Evolutionary conservation across 2,888 invertebrate species (phyloP).

Genomic region (Trichopria drosophilae): DNA sequence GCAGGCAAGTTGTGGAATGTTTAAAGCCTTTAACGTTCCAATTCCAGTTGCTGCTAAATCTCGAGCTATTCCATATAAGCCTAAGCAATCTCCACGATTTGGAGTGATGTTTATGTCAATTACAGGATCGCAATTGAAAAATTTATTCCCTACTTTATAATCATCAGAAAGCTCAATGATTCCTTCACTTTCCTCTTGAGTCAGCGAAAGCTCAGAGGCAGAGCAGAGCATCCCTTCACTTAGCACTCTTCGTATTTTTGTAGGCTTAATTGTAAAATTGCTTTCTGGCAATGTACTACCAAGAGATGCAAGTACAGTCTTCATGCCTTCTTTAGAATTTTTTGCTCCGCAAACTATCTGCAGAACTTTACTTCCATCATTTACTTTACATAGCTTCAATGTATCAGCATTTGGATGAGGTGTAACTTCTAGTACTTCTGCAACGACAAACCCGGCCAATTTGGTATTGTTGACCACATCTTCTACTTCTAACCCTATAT

Average conservation of each 20-base stretch:
- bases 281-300: slow-evolving; percentile 15
- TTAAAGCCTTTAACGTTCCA: slow-evolving; percentile 12
- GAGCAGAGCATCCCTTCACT: slow-evolving; percentile 19
- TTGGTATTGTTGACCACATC: slow-evolving; percentile 6
- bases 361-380: slow-evolving; percentile 6
- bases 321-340: slow-evolving; percentile 14
- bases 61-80: slow-evolving; percentile 17
- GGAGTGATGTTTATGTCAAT: slow-evolving; percentile 17
- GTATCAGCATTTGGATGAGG: slow-evolving; percentile 11
- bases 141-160: slow-evolving; percentile 11
- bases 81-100: slow-evolving; percentile 17
- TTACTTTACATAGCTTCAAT: slow-evolving; percentile 13
- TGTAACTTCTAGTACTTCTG: slow-evolving; percentile 3
- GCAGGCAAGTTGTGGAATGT: slow-evolving; percentile 6
- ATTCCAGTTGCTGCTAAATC: slow-evolving; percentile 15
- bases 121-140: slow-evolving; percentile 11
- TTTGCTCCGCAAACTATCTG: slow-evolving; percentile 18
- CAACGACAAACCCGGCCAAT: slow-evolving; percentile 7
- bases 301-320: slow-evolving; percentile 16
- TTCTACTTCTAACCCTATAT: slow-evolving; percentile 16
- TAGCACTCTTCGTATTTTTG: slow-evolving; percentile 17
- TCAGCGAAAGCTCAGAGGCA: slow-evolving; percentile 13
- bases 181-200: slow-evolving; percentile 14
- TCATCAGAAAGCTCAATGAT: slow-evolving; percentile 19
- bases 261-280: slow-evolving; percentile 14